Evolutionary conservation across 2,113 vertebrate genomes (phyloP).

Genomic region (Melanostigma gelatinosum): DNA sequence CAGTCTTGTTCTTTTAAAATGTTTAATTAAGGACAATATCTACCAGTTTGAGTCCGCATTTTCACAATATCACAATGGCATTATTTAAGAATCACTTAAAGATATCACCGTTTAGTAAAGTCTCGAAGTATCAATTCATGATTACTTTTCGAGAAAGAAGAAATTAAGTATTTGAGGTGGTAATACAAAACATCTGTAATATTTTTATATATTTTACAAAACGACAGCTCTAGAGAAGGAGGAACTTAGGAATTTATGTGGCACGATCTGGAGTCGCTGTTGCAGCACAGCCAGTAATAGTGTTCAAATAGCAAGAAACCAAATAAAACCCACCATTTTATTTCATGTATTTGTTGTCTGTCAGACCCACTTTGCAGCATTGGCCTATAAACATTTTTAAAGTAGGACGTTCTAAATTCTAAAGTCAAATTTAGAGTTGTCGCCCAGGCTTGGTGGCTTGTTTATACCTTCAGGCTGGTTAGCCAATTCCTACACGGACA

Average conservation of each 20-base stretch:
- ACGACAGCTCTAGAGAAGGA: background rate
- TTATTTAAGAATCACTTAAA: background rate
- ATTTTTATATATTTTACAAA: background rate
- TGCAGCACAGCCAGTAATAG: background rate
- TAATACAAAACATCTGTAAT: background rate
- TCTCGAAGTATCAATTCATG: background rate
- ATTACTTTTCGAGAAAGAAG: background rate
- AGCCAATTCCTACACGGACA: constrained; percentile 4
- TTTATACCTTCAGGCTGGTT: constrained; percentile 15
- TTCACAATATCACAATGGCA: background rate
- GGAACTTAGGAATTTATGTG: background rate
- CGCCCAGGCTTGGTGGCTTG: background rate
- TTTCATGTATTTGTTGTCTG: background rate
- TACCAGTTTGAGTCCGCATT: background rate
- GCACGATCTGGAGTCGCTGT: background rate
- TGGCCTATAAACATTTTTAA: background rate
- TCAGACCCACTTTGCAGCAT: constrained; percentile 10
- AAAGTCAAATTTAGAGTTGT: constrained; percentile 24
- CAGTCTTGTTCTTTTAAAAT: background rate
- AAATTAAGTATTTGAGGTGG: background rate
- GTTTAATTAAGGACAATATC: background rate
- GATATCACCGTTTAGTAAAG: background rate
- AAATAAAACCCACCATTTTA: background rate
- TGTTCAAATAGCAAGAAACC: background rate
- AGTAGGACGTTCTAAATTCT: constrained; percentile 25